phyloP scores from a whole-genome alignment of 2,113 vertebrate genomes.

The Pholis gunnellus region DNA sequence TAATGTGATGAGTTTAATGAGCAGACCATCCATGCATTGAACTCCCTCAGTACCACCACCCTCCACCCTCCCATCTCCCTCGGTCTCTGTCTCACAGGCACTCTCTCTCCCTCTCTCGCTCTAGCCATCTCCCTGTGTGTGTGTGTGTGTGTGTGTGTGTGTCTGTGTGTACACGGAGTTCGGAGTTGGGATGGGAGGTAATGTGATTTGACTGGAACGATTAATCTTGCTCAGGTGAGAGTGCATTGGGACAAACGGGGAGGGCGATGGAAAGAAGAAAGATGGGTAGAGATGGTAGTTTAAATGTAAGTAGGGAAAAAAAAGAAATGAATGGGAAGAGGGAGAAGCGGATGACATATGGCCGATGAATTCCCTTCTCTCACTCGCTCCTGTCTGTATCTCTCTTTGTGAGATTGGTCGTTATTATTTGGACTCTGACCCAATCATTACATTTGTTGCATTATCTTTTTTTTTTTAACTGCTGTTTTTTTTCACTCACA shows the following conservation, averaged over 20 bases:
- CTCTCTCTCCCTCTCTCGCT: conserved; percentile 8
- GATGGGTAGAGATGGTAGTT: conserved; percentile 61
- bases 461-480: conserved; percentile 23
- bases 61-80: conserved; percentile 20
- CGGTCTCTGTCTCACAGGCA: conserved; percentile 32
- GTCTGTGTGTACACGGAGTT: conserved; percentile 33
- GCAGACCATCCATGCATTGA: conserved; percentile 76
- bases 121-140: conserved; percentile 11
- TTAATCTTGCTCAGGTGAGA: conserved; percentile 85
- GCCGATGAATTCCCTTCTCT: conserved; percentile 32
- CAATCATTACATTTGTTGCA: conserved; percentile 40
- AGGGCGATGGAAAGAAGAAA: conserved; percentile 59
- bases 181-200: conserved; percentile 74
- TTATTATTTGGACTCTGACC: conserved; percentile 8
- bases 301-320: conserved; percentile 56
- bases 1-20: conserved; percentile 84
- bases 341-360: conserved; percentile 35
- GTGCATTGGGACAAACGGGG: conserved; percentile 69
- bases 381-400: conserved; percentile 21
- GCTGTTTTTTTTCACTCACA: not conserved
- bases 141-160: conserved; percentile 38
- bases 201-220: conserved; percentile 81
- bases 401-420: conserved; percentile 9
- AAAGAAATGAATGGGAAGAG: conserved; percentile 28
- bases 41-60: conserved; percentile 51